Percentiles rank a stretch among this genome's conserved stretches.
phyloP scores from a whole-genome alignment of 2,888 invertebrate genomes.

The Neria commutata region DNA sequence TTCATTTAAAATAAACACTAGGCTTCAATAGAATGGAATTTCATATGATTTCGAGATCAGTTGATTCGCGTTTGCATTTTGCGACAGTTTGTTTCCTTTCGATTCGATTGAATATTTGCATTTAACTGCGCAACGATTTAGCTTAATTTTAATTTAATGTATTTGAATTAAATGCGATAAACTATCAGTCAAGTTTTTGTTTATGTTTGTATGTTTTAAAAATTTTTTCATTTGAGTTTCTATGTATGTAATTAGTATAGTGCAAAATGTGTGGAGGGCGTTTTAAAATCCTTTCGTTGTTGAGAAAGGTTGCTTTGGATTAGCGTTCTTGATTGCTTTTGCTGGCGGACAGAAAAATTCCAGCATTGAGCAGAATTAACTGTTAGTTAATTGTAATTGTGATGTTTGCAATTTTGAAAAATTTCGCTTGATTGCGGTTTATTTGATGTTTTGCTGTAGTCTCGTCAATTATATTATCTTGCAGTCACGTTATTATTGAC shows the following conservation, averaged over 20 bases:
- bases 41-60: conserved; percentile 31
- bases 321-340: not conserved
- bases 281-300: conserved; percentile 8
- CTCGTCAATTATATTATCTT: conserved; percentile 16
- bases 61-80: conserved; percentile 8
- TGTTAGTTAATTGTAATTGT: conserved; percentile 8
- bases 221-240: conserved; percentile 3
- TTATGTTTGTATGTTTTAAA: conserved; percentile 4
- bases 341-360: not conserved
- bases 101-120: not conserved
- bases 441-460: conserved; percentile 10
- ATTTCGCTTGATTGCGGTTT: not conserved
- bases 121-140: not conserved
- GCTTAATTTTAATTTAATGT: conserved; percentile 14
- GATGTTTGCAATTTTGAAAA: conserved; percentile 5
- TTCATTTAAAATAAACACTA: too few relatives aligned
- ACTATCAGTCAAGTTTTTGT: conserved; percentile 40
- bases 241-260: conserved; percentile 14
- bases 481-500: conserved; percentile 19
- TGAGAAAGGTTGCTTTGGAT: not conserved
- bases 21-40: too few relatives aligned
- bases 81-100: not conserved
- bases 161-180: conserved; percentile 31
- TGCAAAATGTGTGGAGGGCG: conserved; percentile 20
- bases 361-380: not conserved